phyloP scores from a whole-genome alignment of 1,140 invertebrate species.

The Saxidomus purpurata region DNA sequence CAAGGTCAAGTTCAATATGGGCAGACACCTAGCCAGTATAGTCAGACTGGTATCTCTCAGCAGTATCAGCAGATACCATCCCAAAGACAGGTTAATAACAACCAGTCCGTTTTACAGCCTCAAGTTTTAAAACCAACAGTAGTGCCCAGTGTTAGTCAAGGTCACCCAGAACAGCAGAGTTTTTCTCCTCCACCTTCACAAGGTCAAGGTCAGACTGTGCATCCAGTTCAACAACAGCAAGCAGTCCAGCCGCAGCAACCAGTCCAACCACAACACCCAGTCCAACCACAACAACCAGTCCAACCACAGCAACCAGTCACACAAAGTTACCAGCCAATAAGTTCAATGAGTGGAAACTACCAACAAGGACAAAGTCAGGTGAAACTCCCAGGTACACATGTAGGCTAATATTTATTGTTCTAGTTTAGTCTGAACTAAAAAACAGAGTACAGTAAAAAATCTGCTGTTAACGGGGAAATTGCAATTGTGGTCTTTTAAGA shows the following conservation, averaged over 20 bases:
- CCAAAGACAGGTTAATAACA: slow-evolving; percentile 50
- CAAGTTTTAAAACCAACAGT: slow-evolving; percentile 44
- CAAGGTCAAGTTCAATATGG: background rate
- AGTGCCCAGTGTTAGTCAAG: background rate
- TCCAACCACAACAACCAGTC: slow-evolving; percentile 38
- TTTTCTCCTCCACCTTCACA: background rate
- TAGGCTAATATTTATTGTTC: too few species aligned
- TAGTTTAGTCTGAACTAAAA: too few species aligned
- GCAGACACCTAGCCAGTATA: background rate
- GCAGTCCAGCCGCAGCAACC: slow-evolving; percentile 24
- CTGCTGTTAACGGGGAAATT: too few species aligned
- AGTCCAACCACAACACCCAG: slow-evolving; percentile 9
- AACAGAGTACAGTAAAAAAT: too few species aligned
- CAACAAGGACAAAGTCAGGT: slow-evolving; percentile 17
- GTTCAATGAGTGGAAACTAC: slow-evolving; percentile 3
- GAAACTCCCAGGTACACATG: too few species aligned
- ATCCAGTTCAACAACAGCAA: slow-evolving; percentile 32
- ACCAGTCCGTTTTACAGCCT: slow-evolving; percentile 40
- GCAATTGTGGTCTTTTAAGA: too few species aligned
- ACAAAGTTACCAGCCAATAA: background rate
- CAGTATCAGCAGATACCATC: background rate
- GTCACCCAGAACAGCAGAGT: background rate
- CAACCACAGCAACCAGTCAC: slow-evolving; percentile 10
- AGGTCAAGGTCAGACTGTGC: slow-evolving; percentile 43
- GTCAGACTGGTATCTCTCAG: background rate